These are phyloP conservation scores for Ophioninae sp. DNA, from an alignment of 2,888 invertebrate genomes.

Conservation along the genomic window DNA sequence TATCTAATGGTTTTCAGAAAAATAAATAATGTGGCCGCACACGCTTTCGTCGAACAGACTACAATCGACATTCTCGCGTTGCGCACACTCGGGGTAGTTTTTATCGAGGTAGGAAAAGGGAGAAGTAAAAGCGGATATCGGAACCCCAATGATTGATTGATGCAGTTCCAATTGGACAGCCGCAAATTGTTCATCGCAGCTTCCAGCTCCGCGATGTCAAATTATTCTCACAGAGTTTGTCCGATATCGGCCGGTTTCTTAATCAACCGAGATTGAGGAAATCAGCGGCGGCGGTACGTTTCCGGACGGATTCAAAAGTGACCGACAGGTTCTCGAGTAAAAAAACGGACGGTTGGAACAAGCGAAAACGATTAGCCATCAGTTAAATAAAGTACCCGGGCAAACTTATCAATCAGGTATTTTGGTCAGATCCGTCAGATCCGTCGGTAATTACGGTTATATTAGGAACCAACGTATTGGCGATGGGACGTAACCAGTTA, in stretches of 20 bases:
- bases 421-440: not conserved
- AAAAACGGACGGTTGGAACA: not conserved
- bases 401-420: not conserved
- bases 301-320: not conserved
- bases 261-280: conserved; percentile 2
- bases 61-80: not conserved
- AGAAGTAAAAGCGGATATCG: not conserved
- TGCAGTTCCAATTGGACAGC: not conserved
- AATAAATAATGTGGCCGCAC: too few species aligned
- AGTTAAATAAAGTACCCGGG: not conserved
- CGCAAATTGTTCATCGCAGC: not conserved
- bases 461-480: too few species aligned
- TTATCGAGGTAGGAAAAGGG: not conserved
- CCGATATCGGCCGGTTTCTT: not conserved
- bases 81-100: not conserved
- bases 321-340: not conserved
- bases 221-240: not conserved
- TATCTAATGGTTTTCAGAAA: too few species aligned
- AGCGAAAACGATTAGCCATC: not conserved
- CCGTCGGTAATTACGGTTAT: conserved; percentile 1
- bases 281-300: not conserved
- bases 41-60: too few species aligned
- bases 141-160: not conserved
- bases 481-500: too few species aligned
- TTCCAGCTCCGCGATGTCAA: not conserved